phyloP scores from a whole-genome alignment of 2,888 invertebrate genomes.

The Hylaea fasciaria region DNA sequence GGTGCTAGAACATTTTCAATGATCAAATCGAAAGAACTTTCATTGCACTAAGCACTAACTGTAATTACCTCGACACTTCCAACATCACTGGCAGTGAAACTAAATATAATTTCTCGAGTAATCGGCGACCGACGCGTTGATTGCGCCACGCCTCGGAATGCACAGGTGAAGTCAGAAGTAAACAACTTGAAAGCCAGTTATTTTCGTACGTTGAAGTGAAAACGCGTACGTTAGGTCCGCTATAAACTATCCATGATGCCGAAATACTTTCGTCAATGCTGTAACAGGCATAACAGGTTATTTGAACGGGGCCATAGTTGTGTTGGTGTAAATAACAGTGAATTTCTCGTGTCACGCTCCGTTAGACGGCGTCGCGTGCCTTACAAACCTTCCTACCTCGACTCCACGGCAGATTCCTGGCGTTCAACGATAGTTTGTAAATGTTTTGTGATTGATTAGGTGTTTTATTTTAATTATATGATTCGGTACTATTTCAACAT shows the following conservation, averaged over 20 bases:
- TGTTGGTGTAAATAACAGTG: conserved; percentile 78
- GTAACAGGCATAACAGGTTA: conserved; percentile 77
- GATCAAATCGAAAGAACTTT: conserved; percentile 19
- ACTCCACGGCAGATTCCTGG: conserved; percentile 61
- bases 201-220: conserved; percentile 42
- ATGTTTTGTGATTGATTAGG: conserved; percentile 33
- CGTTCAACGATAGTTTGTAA: conserved; percentile 44
- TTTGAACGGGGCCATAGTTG: conserved; percentile 62
- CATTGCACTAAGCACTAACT: conserved; percentile 8
- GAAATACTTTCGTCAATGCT: conserved; percentile 69
- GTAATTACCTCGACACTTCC: conserved; percentile 24
- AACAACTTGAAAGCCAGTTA: conserved; percentile 40
- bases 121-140: conserved; percentile 25
- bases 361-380: conserved; percentile 78
- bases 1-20: conserved; percentile 59
- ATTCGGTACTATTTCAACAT: too few species aligned
- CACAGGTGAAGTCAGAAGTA: conserved; percentile 36
- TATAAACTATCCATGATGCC: conserved; percentile 48
- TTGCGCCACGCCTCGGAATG: conserved; percentile 37
- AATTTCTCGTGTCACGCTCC: conserved; percentile 81
- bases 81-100: conserved; percentile 29
- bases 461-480: conserved; percentile 2
- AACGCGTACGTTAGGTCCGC: conserved; percentile 44
- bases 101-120: conserved; percentile 31
- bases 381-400: conserved; percentile 71